phyloP scores from a whole-genome alignment of 1,140 invertebrate species.

The Zaprionus africanus region DNA sequence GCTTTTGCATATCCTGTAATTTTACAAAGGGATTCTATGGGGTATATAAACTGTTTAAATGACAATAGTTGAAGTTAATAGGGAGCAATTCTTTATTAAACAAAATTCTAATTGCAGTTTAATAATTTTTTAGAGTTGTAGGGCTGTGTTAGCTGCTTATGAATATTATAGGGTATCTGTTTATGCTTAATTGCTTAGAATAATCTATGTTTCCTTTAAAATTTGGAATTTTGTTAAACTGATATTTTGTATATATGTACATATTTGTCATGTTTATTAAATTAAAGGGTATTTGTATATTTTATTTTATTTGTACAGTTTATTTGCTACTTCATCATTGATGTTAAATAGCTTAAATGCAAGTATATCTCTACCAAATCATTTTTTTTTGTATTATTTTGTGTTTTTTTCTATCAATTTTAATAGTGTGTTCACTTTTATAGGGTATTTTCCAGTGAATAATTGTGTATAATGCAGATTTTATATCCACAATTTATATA shows the following conservation, averaged over 20 bases:
- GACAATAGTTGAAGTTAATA: too few relatives aligned
- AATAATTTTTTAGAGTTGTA: too few relatives aligned
- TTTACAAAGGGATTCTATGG: neutral
- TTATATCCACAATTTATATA: neutral
- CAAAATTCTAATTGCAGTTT: too few relatives aligned
- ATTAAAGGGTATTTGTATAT: neutral
- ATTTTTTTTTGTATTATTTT: neutral
- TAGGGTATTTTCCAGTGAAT: neutral
- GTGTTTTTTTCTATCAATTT: neutral
- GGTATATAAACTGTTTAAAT: neutral
- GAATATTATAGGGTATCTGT: too few relatives aligned
- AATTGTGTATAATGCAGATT: neutral
- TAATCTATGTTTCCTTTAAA: too few relatives aligned
- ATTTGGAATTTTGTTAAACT: too few relatives aligned
- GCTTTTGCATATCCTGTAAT: slow-evolving; percentile 17
- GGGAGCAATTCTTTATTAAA: too few relatives aligned
- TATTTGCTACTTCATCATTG: neutral
- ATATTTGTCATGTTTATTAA: neutral
- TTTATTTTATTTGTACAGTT: neutral
- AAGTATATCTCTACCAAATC: too few relatives aligned
- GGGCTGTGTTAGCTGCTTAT: too few relatives aligned
- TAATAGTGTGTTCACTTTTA: neutral
- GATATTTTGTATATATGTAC: too few relatives aligned
- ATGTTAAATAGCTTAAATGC: too few relatives aligned
- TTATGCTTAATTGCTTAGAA: too few relatives aligned